These are phyloP conservation scores for Eira barbara DNA, from an alignment of 2,113 vertebrate genomes.

Conservation along the genomic window DNA sequence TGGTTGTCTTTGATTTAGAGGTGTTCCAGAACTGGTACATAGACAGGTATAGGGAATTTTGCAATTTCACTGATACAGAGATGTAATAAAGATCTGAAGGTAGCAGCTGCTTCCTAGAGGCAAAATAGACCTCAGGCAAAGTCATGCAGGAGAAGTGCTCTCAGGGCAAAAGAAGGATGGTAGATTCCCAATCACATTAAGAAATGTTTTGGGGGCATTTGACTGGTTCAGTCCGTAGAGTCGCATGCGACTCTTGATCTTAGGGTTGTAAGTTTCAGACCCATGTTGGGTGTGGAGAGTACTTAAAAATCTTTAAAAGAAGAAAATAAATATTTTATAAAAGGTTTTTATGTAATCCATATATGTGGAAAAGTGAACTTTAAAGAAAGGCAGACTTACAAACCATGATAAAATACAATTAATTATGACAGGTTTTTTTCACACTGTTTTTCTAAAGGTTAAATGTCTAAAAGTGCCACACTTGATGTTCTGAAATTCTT, in stretches of 20 bases:
- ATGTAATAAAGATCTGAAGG: slow-evolving; percentile 3
- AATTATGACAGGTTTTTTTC: slow-evolving; percentile 31
- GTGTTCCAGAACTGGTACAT: not conserved
- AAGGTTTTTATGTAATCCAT: slow-evolving; percentile 12
- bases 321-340: not conserved
- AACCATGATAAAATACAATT: not conserved
- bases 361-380: not conserved
- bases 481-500: slow-evolving; percentile 3
- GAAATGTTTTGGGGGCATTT: not conserved
- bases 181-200: not conserved
- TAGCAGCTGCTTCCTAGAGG: not conserved
- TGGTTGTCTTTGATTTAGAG: not conserved
- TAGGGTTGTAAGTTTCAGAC: not conserved
- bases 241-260: not conserved
- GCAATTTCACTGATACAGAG: not conserved
- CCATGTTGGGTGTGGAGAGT: not conserved
- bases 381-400: slow-evolving; percentile 18
- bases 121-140: not conserved
- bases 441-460: slow-evolving; percentile 17
- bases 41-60: not conserved
- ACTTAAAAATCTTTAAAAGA: not conserved
- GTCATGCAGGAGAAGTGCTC: not conserved
- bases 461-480: not conserved
- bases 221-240: not conserved
- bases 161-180: not conserved